Evolutionary conservation across 1,140 invertebrate species (phyloP), one percentile per base, ranked within the genome.

Genomic region (Drosophila malerkotliana): DNA sequence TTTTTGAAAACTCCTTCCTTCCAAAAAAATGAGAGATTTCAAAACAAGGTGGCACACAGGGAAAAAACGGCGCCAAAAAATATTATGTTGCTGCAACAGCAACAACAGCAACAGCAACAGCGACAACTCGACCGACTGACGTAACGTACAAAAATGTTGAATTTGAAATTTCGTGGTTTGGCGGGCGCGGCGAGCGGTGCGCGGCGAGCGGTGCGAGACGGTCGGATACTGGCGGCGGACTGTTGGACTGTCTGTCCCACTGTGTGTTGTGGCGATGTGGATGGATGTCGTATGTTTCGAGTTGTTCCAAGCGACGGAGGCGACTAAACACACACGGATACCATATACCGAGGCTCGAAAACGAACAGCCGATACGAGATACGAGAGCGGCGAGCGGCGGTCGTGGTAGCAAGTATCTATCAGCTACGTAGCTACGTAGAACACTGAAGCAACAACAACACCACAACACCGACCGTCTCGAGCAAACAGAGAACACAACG

Each of bases 251-350:
- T 71, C 84, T 85, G 83, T 71, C 66, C 73, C 73, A 74, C 77
- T 62, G 56, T 18, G 18, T 18, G 18, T 59, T 77, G 56, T 77
- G 56, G 10, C 34, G 8, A 32, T 75, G 41, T 54, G 41, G 51
- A 66, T 54, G 41, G 51, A 66, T 85, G 79, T 87, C 81, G 81
- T 77, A 90, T 90, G 85, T 90, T 90, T 90, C 81, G 83, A 80
- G 75, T 90, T 80, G 75, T 90, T 80, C 80, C 85, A 89, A 84
- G 85, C 81, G 73, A 90, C 84, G 67, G 80, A 90, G 78, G 81
- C 87, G 81, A 90, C 85, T 90, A 85, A 90, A 72, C 77, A 88
- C 67, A 87, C 69, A 77, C 63, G 67, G 80, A 77, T 69, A 87
- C 18, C 18, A 18, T 18, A 18, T 18, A 18, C 80, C 80, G 49